phyloP scores from a whole-genome alignment of 1,140 invertebrate genomes.

The Chelonus insularis region DNA sequence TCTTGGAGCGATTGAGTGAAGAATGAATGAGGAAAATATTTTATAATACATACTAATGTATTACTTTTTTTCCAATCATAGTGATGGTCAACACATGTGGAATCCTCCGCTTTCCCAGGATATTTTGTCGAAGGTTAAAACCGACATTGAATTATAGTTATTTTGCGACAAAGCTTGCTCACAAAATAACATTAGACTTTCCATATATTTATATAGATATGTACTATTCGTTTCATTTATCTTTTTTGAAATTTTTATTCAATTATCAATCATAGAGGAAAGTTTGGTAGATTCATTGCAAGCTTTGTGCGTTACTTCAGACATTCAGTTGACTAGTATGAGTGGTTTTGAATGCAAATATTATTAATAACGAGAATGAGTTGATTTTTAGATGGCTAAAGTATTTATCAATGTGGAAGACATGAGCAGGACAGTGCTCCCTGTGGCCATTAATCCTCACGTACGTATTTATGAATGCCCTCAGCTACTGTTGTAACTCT shows the following conservation, averaged over 20 bases:
- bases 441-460: conserved; percentile 48
- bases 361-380: conserved; percentile 64
- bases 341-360: conserved; percentile 58
- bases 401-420: conserved; percentile 56
- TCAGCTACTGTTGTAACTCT: conserved; percentile 53
- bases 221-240: too few relatives aligned
- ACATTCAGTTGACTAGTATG: conserved; percentile 46
- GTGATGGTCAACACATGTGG: conserved; percentile 55
- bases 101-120: conserved; percentile 56
- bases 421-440: conserved; percentile 55
- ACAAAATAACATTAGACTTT: conserved; percentile 30
- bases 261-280: background rate
- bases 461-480: conserved; percentile 53
- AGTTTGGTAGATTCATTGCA: conserved; percentile 38
- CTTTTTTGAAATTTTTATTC: conserved; percentile 16
- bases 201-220: background rate
- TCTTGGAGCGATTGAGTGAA: conserved; percentile 13
- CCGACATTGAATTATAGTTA: conserved; percentile 21
- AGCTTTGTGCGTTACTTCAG: conserved; percentile 6
- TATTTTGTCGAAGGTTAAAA: conserved; percentile 55
- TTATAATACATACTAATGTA: conserved; percentile 56
- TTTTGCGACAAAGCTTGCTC: conserved; percentile 24
- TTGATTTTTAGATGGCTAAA: conserved; percentile 64
- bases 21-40: conserved; percentile 45
- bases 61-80: conserved; percentile 58